phyloP scores from a whole-genome alignment of 2,113 vertebrate genomes.

The Tyto alba region DNA sequence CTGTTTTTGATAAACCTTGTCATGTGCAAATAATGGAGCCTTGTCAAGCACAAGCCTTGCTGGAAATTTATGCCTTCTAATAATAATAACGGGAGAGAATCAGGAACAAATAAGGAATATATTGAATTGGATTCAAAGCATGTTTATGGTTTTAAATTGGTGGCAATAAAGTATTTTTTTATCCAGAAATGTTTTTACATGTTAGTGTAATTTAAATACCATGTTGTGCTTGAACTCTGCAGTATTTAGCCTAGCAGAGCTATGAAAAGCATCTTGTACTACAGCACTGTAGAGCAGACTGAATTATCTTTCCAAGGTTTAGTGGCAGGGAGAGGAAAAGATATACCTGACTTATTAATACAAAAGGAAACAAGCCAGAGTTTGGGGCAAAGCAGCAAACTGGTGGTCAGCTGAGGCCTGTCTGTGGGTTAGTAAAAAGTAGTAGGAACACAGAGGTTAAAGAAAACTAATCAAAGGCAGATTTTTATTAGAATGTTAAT shows the following conservation, averaged over 20 bases:
- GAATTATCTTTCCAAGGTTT: constrained; percentile 8
- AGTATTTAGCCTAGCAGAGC: constrained; percentile 51
- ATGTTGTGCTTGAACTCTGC: constrained; percentile 56
- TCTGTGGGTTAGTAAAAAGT: not conserved
- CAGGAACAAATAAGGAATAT: constrained; percentile 77
- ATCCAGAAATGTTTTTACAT: constrained; percentile 64
- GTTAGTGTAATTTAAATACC: constrained; percentile 62
- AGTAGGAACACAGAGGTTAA: not conserved
- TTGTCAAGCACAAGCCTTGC: constrained; percentile 70
- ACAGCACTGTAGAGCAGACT: not conserved
- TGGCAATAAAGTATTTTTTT: constrained; percentile 71
- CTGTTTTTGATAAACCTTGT: constrained; percentile 83
- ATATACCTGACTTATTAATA: not conserved
- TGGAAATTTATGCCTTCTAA: constrained; percentile 81
- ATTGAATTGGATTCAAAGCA: constrained; percentile 74
- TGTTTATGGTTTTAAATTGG: constrained; percentile 74
- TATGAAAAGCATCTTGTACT: constrained; percentile 8
- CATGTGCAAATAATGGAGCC: constrained; percentile 81
- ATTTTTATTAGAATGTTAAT: not conserved
- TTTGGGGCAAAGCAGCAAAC: not conserved
- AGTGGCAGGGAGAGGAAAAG: not conserved
- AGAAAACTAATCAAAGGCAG: not conserved
- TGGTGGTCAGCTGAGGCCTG: not conserved
- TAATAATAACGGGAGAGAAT: constrained; percentile 71
- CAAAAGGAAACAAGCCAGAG: not conserved